Evolutionary conservation across 2,797 vertebrate genomes (phyloP), one percentile per base, ranked within the genome.

Genomic region (Urocyon cinereoargenteus): DNA sequence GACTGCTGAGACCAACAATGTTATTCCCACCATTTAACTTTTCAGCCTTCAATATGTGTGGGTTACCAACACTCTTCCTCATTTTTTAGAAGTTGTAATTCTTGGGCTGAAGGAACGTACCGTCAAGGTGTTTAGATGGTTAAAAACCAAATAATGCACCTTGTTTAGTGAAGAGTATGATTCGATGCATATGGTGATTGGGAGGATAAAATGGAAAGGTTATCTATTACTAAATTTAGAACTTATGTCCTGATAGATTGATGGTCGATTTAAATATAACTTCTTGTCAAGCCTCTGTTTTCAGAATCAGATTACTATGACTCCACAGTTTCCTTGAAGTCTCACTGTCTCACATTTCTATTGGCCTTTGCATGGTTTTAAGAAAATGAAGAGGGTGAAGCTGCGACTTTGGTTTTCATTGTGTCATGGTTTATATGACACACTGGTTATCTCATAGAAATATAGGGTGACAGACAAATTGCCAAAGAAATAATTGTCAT

Each of bases 221-320:
- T 95, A 94, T 96, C 75, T 97, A 86, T 94, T 93, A 70, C 82
- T 96, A 93, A 92, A 61, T 92, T 96, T 96, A 97, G 92, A 96
- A 97, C 88, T 90, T 90, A 90, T 70, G 72, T 93, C 40, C 64
- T 81, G 77, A 94, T 96, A 95, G 94, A 96, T 95, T 96, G 92
- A 96, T 96, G 91, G 93, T 81, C 90, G 90, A 95, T 59, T 97
- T 98, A 97, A 97, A 97, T 97, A 96, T 90, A 96, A 83, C 97
- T 97, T 96, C 95, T 95, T 92, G 94, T 95, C 87, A 75, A 70
- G 77, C 49, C 86, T 94, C 89, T 94, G 82, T 40, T 94, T 97
- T 78, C 72, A 97, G 93, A 97, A 82, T 97, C 90, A 87, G 85
- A 96, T 98, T 97, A 90, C 96, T 96, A 34, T 87, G 91, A 94